A percentile compares a stretch with the other conserved stretches of the same genome.
phyloP scores from a whole-genome alignment of 2,113 vertebrate genomes.

The Columba janthina region DNA sequence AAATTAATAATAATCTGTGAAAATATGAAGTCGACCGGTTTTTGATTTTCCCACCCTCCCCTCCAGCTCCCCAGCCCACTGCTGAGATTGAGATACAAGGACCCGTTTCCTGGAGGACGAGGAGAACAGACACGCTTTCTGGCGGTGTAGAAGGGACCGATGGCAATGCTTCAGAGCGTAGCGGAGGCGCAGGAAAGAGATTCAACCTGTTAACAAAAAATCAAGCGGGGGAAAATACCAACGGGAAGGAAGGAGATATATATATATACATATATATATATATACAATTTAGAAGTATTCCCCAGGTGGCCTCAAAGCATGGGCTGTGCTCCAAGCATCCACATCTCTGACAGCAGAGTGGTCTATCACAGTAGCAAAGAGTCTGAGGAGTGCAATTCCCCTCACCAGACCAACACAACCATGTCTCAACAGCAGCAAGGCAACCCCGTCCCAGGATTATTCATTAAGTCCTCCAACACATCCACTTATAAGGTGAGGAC shows the following conservation, averaged over 20 bases:
- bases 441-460: constrained; percentile 87
- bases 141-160: constrained; percentile 37
- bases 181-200: constrained; percentile 12
- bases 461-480: constrained; percentile 85
- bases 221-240: constrained; percentile 38
- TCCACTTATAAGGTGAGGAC: constrained; percentile 85
- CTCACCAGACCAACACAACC: constrained; percentile 85
- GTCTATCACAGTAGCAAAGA: constrained; percentile 90
- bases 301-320: constrained; percentile 79
- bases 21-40: constrained; percentile 48
- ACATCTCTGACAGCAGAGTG: constrained; percentile 89
- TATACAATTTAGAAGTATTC: constrained; percentile 64
- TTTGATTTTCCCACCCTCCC: constrained; percentile 21
- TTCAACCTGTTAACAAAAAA: constrained; percentile 52
- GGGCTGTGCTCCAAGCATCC: constrained; percentile 99
- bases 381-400: constrained; percentile 89
- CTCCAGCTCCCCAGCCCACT: constrained; percentile 34
- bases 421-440: constrained; percentile 75
- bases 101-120: constrained; percentile 43
- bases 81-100: constrained; percentile 47
- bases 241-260: constrained; percentile 56
- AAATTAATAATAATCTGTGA: constrained; percentile 49
- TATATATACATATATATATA: not conserved
- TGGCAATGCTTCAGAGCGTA: constrained; percentile 52
- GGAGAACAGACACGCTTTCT: constrained; percentile 37